Base-by-base conservation (phyloP, 2,888 invertebrate species). In the Drosophila nigricruria region DNA sequence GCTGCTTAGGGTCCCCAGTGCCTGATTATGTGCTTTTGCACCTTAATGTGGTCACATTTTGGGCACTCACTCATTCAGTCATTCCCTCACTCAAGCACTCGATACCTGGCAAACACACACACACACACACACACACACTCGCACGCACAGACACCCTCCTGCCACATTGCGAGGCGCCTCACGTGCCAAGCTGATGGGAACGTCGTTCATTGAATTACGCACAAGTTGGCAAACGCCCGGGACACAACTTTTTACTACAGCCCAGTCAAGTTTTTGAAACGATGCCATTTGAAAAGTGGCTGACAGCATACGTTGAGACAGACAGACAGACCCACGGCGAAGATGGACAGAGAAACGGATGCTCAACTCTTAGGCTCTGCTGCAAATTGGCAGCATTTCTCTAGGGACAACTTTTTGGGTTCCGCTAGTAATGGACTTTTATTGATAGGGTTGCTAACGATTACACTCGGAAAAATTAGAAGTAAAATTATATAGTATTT, bases 131-230 rank as follows among this genome's bases (percentile, higher is more conserved):
- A 27, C 6, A 23, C 10, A 16, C 14, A 14, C 16, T n/a, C 50
- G 23, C 6, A 23, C 27, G 27, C 27, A 5, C 6, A 27, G 6
- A 27, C 36, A 16, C 16, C 14, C 52, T 42, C 63, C 12, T 18
- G 50, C 54, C 47, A 18, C 60, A 52, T 77, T 59, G 40, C 2
- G 42, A 81, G 67, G 73, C 89, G 66, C 27, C 72, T 87, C 85
- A 86, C 85, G 89, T 86, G 82, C 82, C 62, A 32, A 64, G 61
- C 70, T 68, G 79, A 84, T 80, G 81, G 75, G 64, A 50, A 71
- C 70, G 79, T 77, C 82, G 73, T 81, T 89, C 78, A 86, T 86
- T 89, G 86, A 89, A 86, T 86, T 89, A 89, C 85, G 70, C 71
- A 60, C 70, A 82, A 76, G 66, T 66, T 79, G 62, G 53, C 49